These are phyloP conservation scores for Panopea generosa DNA, from an alignment of 2,888 invertebrate genomes.

Conservation along the genomic window DNA sequence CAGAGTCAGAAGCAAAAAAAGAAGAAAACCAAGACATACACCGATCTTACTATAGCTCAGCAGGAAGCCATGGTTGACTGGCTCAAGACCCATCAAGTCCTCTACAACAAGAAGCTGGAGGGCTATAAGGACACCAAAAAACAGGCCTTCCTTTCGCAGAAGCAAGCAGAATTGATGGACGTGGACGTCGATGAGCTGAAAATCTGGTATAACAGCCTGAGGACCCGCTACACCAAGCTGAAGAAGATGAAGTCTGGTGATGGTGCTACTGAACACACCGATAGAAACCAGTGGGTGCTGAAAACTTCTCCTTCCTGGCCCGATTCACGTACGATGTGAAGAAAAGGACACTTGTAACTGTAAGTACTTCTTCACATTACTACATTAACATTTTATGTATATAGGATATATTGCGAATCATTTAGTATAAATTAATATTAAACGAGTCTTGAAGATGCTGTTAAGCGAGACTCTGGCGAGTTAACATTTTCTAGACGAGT, in stretches of 20 bases:
- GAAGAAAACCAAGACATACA: constrained; percentile 4
- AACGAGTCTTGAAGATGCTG: too few relatives aligned
- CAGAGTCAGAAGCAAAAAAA: constrained; percentile 10
- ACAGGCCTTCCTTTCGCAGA: constrained; percentile 29
- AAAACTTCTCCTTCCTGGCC: constrained; percentile 49
- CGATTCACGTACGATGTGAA: constrained; percentile 44
- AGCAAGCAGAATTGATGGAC: constrained; percentile 36
- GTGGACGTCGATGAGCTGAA: constrained; percentile 30
- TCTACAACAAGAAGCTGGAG: constrained; percentile 23
- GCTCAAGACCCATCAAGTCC: constrained; percentile 31
- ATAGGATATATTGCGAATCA: too few relatives aligned
- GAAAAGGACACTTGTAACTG: constrained; percentile 40
- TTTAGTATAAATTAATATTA: too few relatives aligned
- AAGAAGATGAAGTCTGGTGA: constrained; percentile 35
- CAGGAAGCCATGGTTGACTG: constrained; percentile 29
- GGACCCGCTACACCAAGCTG: constrained; percentile 32
- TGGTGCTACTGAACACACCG: constrained; percentile 40
- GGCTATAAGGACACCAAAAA: constrained; percentile 19
- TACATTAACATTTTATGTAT: too few relatives aligned
- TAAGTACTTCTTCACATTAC: constrained; percentile 11
- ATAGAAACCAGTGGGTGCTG: constrained; percentile 45
- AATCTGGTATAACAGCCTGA: constrained; percentile 33
- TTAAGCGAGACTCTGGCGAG: too few relatives aligned
- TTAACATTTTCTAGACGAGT: too few relatives aligned
- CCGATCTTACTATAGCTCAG: constrained; percentile 21